phyloP scores from a whole-genome alignment of 2,113 vertebrate species.

The Dicentrarchus labrax region DNA sequence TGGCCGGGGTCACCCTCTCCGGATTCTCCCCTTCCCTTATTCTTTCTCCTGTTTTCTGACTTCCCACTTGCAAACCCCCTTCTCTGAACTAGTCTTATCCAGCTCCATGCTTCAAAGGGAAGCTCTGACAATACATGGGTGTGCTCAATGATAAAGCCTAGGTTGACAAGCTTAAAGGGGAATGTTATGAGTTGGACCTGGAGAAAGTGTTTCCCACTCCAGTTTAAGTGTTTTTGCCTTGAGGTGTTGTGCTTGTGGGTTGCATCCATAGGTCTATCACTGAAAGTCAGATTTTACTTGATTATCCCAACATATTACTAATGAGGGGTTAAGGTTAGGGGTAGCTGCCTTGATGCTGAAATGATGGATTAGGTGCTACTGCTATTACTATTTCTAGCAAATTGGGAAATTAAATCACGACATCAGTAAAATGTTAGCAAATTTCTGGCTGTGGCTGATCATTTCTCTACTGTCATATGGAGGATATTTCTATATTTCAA shows the following conservation, averaged over 20 bases:
- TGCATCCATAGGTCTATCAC: background rate
- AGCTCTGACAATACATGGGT: conserved; percentile 20
- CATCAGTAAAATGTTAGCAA: conserved; percentile 3
- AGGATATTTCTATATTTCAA: background rate
- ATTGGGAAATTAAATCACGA: conserved; percentile 33
- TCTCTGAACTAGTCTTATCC: conserved; percentile 38
- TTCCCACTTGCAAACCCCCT: conserved; percentile 18
- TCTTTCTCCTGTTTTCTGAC: conserved; percentile 32
- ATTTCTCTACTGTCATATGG: background rate
- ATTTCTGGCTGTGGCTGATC: conserved; percentile 8
- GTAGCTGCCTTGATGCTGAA: background rate
- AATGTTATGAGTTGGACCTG: conserved; percentile 34
- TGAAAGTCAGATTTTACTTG: background rate
- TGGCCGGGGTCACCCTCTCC: conserved; percentile 28
- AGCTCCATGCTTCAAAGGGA: conserved; percentile 40
- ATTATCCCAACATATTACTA: background rate
- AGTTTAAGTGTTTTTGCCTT: background rate
- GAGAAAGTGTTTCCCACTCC: conserved; percentile 2
- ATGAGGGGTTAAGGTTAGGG: background rate
- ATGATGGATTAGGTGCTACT: conserved; percentile 21
- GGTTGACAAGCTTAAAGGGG: conserved; percentile 20
- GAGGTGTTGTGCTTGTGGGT: background rate
- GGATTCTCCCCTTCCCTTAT: background rate
- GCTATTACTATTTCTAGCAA: background rate
- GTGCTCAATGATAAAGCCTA: conserved; percentile 26